A percentile compares a stretch with the other conserved stretches of the same genome.
phyloP scores from a whole-genome alignment of 2,888 invertebrate species.

The Gasteruption jaculator region DNA sequence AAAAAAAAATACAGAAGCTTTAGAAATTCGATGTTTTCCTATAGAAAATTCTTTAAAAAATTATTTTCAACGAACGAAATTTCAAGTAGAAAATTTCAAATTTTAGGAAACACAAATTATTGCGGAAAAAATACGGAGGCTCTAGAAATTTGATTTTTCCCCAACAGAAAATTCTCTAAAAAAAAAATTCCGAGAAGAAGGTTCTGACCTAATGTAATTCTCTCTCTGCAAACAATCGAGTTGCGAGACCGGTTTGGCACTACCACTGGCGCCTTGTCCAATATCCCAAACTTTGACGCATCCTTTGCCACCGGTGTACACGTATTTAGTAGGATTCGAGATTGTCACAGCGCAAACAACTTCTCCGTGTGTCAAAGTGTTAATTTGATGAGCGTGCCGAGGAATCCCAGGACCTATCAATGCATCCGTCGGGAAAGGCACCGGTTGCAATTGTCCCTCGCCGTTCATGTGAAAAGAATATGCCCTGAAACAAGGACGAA shows the following conservation, averaged over 20 bases:
- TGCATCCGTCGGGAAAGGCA: slow-evolving; percentile 93
- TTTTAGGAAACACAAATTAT: too few species aligned
- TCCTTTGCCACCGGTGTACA: slow-evolving; percentile 97
- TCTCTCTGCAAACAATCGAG: slow-evolving; percentile 91
- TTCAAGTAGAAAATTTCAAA: too few species aligned
- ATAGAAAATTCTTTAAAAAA: too few species aligned
- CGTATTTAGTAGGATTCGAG: slow-evolving; percentile 79
- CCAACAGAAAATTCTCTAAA: too few species aligned
- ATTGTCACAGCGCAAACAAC: slow-evolving; percentile 97
- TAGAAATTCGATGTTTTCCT: too few species aligned
- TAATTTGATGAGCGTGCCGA: slow-evolving; percentile 82
- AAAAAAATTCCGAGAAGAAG: too few species aligned
- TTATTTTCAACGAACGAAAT: too few species aligned
- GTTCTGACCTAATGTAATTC: slow-evolving; percentile 92
- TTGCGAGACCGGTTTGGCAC: slow-evolving; percentile 68
- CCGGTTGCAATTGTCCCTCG: slow-evolving; percentile 84
- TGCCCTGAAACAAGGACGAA: slow-evolving; percentile 67
- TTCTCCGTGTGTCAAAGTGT: slow-evolving; percentile 90
- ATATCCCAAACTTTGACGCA: slow-evolving; percentile 87
- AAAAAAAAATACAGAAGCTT: too few species aligned
- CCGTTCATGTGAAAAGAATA: slow-evolving; percentile 92
- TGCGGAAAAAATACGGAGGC: too few species aligned
- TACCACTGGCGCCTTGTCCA: slow-evolving; percentile 69
- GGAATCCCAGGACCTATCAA: slow-evolving; percentile 91
- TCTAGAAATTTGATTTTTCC: too few species aligned